phyloP scores from a whole-genome alignment of 2,797 vertebrate genomes.

The Antrozous pallidus region DNA sequence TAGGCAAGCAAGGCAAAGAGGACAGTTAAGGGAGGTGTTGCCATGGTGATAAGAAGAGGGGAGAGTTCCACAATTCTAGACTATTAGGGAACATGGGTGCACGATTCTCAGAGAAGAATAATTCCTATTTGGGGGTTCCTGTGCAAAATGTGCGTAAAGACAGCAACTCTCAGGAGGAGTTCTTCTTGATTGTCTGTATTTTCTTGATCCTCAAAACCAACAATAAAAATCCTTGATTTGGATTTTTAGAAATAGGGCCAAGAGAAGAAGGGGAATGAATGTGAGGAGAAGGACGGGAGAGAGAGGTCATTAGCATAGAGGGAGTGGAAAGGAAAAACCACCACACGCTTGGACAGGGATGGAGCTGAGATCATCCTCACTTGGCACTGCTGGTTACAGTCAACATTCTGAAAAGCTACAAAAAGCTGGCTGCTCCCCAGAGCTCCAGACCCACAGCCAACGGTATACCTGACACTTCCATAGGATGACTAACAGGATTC shows the following conservation, averaged over 20 bases:
- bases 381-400: not conserved
- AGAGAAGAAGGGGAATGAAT: not conserved
- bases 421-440: conserved; percentile 13
- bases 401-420: not conserved
- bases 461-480: not conserved
- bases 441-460: not conserved
- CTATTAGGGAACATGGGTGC: not conserved
- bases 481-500: not conserved
- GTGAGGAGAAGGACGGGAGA: not conserved
- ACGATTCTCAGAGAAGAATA: no score
- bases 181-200: not conserved
- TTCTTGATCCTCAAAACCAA: conserved; percentile 39
- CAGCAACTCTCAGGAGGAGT: not conserved
- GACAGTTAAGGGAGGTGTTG: not conserved
- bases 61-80: not conserved
- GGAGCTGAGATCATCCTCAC: not conserved
- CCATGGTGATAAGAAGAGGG: not conserved
- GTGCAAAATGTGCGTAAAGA: not conserved
- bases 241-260: not conserved
- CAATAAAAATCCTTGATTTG: conserved; percentile 7
- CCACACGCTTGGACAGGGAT: not conserved
- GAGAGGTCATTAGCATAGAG: not conserved
- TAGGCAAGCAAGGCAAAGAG: not conserved
- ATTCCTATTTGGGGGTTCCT: not conserved
- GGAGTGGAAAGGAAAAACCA: not conserved